phyloP scores from a whole-genome alignment of 2,888 invertebrate species.

The Nymphalis c-album region DNA sequence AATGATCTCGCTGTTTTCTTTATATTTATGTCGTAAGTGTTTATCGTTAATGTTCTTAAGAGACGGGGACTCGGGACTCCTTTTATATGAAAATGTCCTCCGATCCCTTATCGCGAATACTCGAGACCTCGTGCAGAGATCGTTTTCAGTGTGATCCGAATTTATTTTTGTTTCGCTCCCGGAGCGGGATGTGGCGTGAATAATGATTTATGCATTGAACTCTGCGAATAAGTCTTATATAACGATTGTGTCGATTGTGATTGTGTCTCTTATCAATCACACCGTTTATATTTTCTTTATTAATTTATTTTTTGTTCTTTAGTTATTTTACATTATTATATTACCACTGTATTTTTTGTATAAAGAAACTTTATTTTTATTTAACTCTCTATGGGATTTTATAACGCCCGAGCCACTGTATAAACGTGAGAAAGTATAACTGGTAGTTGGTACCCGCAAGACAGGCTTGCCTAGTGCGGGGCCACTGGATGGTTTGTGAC shows the following conservation, averaged over 20 bases:
- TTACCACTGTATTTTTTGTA: too few relatives aligned
- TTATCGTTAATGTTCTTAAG: constrained; percentile 5
- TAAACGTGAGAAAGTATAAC: too few relatives aligned
- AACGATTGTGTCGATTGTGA: constrained; percentile 34
- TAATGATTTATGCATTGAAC: constrained; percentile 35
- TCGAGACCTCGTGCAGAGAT: constrained; percentile 41
- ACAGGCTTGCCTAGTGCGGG: too few relatives aligned
- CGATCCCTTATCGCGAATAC: constrained; percentile 28
- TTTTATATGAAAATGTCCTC: constrained; percentile 2
- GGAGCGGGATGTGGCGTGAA: constrained; percentile 42
- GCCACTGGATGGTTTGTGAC: too few relatives aligned
- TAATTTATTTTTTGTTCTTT: too few relatives aligned
- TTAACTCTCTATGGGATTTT: too few relatives aligned
- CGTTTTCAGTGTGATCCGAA: constrained; percentile 43
- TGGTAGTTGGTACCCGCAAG: too few relatives aligned
- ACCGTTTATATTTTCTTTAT: too few relatives aligned
- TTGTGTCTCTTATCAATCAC: too few relatives aligned
- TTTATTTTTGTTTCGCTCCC: constrained; percentile 46
- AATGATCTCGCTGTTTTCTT: neutral
- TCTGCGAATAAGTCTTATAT: constrained; percentile 34
- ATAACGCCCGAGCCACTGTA: too few relatives aligned
- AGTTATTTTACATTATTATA: too few relatives aligned
- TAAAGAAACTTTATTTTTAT: too few relatives aligned
- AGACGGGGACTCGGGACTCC: neutral
- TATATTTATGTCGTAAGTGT: neutral